Evolutionary conservation across 1,140 invertebrate species (phyloP).

Genomic region (Neodiprion virginianus): DNA sequence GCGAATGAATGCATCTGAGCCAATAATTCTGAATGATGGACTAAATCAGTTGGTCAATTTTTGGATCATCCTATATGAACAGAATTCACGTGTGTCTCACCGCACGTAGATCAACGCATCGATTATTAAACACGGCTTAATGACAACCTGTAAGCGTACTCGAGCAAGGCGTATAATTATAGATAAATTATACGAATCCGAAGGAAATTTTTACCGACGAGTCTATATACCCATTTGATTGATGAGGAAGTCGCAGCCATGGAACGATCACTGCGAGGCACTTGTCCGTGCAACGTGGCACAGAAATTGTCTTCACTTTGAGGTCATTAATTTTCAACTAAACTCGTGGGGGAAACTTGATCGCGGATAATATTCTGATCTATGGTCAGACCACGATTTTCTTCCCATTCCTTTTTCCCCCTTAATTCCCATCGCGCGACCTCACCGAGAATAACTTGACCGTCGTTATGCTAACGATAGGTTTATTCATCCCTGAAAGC

Average conservation of each 20-base stretch:
- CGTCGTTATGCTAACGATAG: conserved; percentile 7
- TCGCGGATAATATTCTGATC: too few relatives aligned
- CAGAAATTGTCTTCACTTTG: too few relatives aligned
- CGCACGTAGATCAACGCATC: not conserved
- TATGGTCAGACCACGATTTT: too few relatives aligned
- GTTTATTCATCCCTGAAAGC: not conserved
- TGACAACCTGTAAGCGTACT: not conserved
- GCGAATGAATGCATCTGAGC: too few relatives aligned
- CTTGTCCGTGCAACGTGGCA: too few relatives aligned
- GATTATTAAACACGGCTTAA: not conserved
- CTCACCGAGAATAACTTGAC: not conserved
- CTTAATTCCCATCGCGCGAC: too few relatives aligned
- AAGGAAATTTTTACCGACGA: not conserved
- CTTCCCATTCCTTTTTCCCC: too few relatives aligned
- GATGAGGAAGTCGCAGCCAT: not conserved
- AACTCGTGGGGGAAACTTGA: too few relatives aligned
- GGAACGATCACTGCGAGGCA: not conserved
- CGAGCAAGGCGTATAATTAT: not conserved
- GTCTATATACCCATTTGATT: not conserved
- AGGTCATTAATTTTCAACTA: too few relatives aligned
- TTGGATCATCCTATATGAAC: not conserved
- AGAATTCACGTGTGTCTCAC: not conserved
- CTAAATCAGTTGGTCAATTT: not conserved
- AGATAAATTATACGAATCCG: not conserved
- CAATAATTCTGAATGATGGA: too few relatives aligned